A percentile compares a stretch with the other conserved stretches of the same genome.
Conservation (phyloP, 2,113 vertebrate species). For the Morone chrysops region DNA sequence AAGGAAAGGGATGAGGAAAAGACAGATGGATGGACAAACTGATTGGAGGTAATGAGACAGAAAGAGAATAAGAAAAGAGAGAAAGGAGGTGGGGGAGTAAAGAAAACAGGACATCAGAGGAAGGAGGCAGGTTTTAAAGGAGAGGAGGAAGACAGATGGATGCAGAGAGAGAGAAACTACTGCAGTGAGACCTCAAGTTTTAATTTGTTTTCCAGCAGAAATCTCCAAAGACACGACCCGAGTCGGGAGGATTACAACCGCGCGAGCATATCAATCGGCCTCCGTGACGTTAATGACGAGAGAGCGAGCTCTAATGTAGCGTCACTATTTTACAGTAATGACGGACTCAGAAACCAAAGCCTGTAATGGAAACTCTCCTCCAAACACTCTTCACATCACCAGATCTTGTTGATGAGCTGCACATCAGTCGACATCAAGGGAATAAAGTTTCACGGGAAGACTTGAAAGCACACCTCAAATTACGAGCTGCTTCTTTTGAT, state of each 20-base stretch:
- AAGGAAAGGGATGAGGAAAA: background rate
- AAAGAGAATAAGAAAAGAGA: background rate
- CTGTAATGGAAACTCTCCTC: constrained; percentile 43
- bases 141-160: background rate
- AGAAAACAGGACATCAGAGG: background rate
- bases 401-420: constrained; percentile 27
- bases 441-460: constrained; percentile 42
- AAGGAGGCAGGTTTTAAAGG: background rate
- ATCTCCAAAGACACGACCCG: constrained; percentile 26
- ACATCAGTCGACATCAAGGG: constrained; percentile 39
- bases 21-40: background rate
- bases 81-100: background rate
- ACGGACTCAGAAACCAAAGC: constrained; percentile 47
- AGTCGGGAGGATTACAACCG: constrained; percentile 56
- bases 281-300: constrained; percentile 53
- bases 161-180: background rate
- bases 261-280: constrained; percentile 65
- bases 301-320: constrained; percentile 64
- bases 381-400: background rate
- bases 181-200: constrained; percentile 36
- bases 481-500: constrained; percentile 24
- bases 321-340: constrained; percentile 63
- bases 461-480: constrained; percentile 43
- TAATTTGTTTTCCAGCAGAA: constrained; percentile 59
- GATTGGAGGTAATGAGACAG: background rate